Evolutionary conservation across 2,113 vertebrate genomes (phyloP), one percentile per base, ranked within the genome.

Genomic region (Lampris incognitus): DNA sequence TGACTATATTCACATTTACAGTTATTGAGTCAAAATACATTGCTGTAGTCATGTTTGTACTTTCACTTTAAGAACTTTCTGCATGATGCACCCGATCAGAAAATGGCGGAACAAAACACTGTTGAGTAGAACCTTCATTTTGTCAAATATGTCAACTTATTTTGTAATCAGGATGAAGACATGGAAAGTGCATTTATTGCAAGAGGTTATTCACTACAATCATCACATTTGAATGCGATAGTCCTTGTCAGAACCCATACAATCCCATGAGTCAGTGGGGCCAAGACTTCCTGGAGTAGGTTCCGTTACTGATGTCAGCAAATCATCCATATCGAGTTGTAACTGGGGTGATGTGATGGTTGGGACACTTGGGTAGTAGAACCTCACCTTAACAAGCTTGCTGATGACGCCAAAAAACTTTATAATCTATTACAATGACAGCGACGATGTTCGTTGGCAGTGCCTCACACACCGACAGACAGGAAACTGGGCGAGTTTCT

Each of bases 161-260:
- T 9, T 74, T 65, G 64, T 48, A 66, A 79, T 73, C 42, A 66
- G 59, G 75, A 84, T 79, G 73, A 87, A 86, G 83, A 85, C 82
- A 37, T 85, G 67, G 78, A 93, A 92, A 93, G 91, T 94, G 93
- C 91, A 92, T 91, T 88, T 83, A 90, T 92, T 81, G 84, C 69
- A 24, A 86, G 78, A 89, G 74, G 82, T 78, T 55, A 58, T 73
- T 74, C 76, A 83, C 88, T 88, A 91, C 88, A 89, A 85, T 88
- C 80, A 65, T 72, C 0, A 42, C 46, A 69, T 69, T 58, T 50
- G 9, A 63, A 48, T 69, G 38, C 36, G 44, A 44, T 46, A 41
- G 37, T 60, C 58, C 72, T 7, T 69, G n/a, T 52, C 40, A 50
- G 62, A 65, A 65, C 24, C 7, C 76, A 68, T 1, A 48, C 49